Conservation (phyloP, 2,113 vertebrate genomes). For the Physeter macrocephalus region DNA sequence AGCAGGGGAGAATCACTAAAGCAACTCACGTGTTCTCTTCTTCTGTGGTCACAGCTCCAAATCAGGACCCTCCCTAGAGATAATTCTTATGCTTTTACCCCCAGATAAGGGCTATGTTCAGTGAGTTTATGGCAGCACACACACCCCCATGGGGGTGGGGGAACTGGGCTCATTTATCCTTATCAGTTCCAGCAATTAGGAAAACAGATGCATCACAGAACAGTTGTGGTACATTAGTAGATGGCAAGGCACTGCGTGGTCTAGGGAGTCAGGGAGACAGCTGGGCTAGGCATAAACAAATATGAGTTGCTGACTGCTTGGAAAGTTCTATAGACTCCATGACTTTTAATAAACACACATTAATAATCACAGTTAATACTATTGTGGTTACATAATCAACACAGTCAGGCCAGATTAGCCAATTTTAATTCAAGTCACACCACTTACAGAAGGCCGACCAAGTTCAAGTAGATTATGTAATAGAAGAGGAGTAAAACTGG, state of each 20-base stretch:
- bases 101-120: neutral
- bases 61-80: neutral
- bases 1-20: neutral
- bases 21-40: neutral
- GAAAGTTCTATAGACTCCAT: slow-evolving; percentile 40
- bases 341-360: slow-evolving; percentile 65
- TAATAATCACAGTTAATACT: slow-evolving; percentile 52
- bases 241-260: slow-evolving; percentile 32
- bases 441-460: neutral
- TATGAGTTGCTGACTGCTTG: slow-evolving; percentile 48
- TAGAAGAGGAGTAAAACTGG: neutral
- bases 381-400: neutral
- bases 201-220: slow-evolving; percentile 62
- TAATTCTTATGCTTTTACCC: neutral
- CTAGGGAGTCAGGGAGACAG: slow-evolving; percentile 44
- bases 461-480: neutral
- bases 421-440: neutral
- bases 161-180: slow-evolving; percentile 59
- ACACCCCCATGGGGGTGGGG: neutral
- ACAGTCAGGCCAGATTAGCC: neutral
- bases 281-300: slow-evolving; percentile 55
- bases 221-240: slow-evolving; percentile 60
- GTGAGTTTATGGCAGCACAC: neutral
- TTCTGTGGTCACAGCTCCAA: neutral
- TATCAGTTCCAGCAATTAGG: slow-evolving; percentile 70